Conservation (phyloP, 1,140 invertebrate species). For the Wiebesia pumilae region DNA sequence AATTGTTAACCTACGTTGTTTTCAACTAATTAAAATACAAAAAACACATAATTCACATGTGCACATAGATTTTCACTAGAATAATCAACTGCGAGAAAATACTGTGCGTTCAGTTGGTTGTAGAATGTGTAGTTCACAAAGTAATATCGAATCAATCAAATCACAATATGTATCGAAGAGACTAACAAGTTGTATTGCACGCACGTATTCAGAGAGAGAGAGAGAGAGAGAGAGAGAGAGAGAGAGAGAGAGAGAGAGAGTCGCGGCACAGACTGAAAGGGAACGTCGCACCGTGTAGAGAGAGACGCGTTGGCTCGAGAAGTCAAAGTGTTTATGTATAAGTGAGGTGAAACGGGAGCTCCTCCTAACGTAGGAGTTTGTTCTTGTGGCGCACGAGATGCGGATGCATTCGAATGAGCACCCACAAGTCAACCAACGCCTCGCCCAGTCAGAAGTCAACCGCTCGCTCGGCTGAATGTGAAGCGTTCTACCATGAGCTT, state of each 20-base stretch:
- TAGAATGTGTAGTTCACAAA: background rate
- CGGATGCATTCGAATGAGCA: constrained; percentile 12
- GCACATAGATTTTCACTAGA: background rate
- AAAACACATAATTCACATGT: no score
- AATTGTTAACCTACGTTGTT: no score
- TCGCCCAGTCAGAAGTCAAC: background rate
- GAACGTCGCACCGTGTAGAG: background rate
- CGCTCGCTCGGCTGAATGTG: background rate
- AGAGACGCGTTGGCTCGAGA: background rate
- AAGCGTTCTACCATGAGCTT: constrained; percentile 18
- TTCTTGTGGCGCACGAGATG: background rate
- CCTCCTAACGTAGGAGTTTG: background rate
- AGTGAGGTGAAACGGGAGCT: background rate
- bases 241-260: background rate
- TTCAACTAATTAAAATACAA: background rate
- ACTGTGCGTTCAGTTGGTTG: background rate
- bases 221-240: no score
- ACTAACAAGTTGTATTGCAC: no score
- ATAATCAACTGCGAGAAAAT: background rate
- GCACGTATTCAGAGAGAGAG: background rate
- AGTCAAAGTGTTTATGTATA: background rate
- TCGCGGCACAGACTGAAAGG: background rate
- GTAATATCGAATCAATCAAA: background rate
- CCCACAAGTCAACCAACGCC: background rate
- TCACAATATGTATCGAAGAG: background rate